Base-by-base conservation (phyloP, 2,888 invertebrate genomes). In the Bursaphelenchus okinawaensis region DNA sequence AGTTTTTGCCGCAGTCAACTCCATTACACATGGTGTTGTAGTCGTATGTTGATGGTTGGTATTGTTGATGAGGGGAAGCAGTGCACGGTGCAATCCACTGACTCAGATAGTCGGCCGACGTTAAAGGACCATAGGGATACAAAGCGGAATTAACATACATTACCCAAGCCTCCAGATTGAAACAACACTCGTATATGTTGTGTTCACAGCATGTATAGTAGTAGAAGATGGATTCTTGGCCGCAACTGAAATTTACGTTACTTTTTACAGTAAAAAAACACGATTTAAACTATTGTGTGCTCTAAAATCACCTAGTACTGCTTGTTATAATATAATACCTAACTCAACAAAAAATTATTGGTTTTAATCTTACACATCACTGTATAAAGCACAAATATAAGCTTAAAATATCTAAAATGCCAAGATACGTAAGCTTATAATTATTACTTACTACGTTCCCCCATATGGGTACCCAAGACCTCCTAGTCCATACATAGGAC, bases 161-260 rank as follows among this genome's bases (percentile, higher is more conserved):
- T 24, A 63, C 63, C 63, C 63, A 63, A 9, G 63, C 28, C 50
- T 63, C 63, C 63, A 63, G 23, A 31, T 63, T 63, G 24, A 63
- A 22, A 12, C 63, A 63, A 40, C 63, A 63, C 31, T 63, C 62
- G 50, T 61, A 63, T 1, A 63, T 19, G 31, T 63, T 63, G 29
- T 63, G 62, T 19, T 63, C 63, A 29, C 63, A 63, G 62, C 63
- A 63, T 4, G 63, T 63, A 26, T 63, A 63, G 29, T 63, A 63
- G 29, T 63, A 62, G 62, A 63, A 63, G 7, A 63, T 63, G 7
- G 63, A 63, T n/a, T 63, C 63, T 16, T 24, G 19, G 0, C 63
- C 63, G 29, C 63, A 63, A 29, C 63, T 63, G 31, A 24, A 62
- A 60, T 22, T 19, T 16, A 16, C 19, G 12, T 54, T 54, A 3